Percentiles rank a stretch among this genome's conserved stretches.
phyloP scores from a whole-genome alignment of 2,113 vertebrate species.

The Orthochromis malagaraziensis region DNA sequence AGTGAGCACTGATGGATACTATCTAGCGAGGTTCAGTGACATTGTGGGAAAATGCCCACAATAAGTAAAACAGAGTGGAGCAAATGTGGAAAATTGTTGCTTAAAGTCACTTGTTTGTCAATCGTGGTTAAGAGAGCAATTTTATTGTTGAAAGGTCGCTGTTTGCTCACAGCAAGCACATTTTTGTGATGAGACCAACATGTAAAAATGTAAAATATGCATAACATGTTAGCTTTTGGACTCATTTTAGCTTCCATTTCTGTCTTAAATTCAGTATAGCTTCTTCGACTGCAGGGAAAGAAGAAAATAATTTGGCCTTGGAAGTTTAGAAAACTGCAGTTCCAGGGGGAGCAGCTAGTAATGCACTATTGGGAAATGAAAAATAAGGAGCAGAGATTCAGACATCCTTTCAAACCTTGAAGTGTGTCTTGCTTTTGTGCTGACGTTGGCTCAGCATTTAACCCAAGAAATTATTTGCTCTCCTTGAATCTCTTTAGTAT shows the following conservation, averaged over 20 bases:
- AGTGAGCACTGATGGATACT: background rate
- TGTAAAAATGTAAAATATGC: background rate
- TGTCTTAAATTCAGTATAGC: background rate
- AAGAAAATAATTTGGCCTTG: background rate
- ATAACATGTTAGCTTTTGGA: background rate
- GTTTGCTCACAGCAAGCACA: background rate
- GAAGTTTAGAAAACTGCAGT: accelerated
- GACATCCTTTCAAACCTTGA: background rate
- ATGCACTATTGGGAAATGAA: background rate
- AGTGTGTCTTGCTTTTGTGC: background rate
- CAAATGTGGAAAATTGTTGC: background rate
- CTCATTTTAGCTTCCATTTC: background rate
- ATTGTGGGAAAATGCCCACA: background rate
- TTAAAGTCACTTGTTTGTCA: background rate
- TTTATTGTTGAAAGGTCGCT: accelerated
- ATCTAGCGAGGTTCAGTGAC: accelerated
- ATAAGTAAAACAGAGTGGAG: background rate
- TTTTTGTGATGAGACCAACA: background rate
- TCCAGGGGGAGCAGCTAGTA: background rate
- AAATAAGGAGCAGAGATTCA: background rate
- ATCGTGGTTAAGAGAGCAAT: background rate
- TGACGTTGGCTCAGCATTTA: background rate
- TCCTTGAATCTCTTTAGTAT: background rate
- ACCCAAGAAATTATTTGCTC: background rate
- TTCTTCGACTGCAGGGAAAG: background rate